Conservation (phyloP, 2,888 invertebrate genomes). For the Pterostichus niger region DNA sequence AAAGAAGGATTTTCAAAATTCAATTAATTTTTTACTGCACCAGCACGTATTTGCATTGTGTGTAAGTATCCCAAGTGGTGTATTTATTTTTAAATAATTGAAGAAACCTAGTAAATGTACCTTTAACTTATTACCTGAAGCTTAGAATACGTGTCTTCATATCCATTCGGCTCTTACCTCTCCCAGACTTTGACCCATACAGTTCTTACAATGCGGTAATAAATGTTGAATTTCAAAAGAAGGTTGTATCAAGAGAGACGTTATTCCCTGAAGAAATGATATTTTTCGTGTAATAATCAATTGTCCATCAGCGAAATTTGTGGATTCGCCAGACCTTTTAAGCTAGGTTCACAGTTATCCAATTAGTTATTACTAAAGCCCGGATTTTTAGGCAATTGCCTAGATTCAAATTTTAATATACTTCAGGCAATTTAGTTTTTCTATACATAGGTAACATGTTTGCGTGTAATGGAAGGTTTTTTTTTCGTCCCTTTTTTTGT, state of each 20-base stretch:
- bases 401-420: too few relatives aligned
- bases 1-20: background rate
- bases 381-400: too few relatives aligned
- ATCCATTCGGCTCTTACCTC: background rate
- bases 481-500: too few relatives aligned
- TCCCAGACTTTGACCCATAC: background rate
- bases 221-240: slow-evolving; percentile 2
- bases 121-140: background rate
- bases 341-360: background rate
- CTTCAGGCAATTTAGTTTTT: too few relatives aligned
- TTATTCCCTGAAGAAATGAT: slow-evolving; percentile 3
- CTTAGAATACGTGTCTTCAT: background rate
- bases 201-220: background rate
- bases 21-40: slow-evolving; percentile 9
- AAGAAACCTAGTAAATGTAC: too few relatives aligned
- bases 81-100: slow-evolving; percentile 1
- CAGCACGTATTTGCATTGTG: slow-evolving; percentile 2
- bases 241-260: background rate
- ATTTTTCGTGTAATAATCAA: background rate
- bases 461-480: too few relatives aligned
- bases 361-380: too few relatives aligned
- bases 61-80: background rate
- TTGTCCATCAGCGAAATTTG: background rate
- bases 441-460: too few relatives aligned
- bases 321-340: background rate